Percentiles rank a stretch among this genome's conserved stretches.
phyloP scores from a whole-genome alignment of 2,113 vertebrate species.

The Etia nguti region DNA sequence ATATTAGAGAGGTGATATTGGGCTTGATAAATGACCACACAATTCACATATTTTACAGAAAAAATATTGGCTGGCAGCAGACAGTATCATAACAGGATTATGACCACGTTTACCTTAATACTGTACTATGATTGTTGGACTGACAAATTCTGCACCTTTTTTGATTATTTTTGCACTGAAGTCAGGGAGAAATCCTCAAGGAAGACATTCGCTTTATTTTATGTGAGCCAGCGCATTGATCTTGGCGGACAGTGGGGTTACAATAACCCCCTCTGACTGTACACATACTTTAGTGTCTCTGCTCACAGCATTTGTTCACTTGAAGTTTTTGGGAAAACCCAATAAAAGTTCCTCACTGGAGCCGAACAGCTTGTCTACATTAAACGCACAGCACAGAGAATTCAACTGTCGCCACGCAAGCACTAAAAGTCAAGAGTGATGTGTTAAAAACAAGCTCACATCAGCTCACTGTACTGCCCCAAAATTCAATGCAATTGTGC shows the following conservation, averaged over 20 bases:
- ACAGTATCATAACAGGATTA: not conserved
- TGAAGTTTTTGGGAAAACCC: not conserved
- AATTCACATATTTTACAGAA: not conserved
- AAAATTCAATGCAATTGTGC: not conserved
- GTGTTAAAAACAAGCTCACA: not conserved
- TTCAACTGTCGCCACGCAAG: not conserved
- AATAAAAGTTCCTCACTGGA: slow-evolving; percentile 26
- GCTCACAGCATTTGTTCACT: not conserved
- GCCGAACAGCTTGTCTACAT: not conserved
- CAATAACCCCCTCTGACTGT: not conserved
- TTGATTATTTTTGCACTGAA: not conserved
- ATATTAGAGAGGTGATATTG: not conserved
- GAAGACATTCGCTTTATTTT: not conserved
- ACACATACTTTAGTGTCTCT: slow-evolving; percentile 7
- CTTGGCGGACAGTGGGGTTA: slow-evolving; percentile 15
- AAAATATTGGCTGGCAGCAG: not conserved
- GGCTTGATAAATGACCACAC: not conserved
- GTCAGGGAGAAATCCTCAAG: not conserved
- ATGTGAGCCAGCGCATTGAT: slow-evolving; percentile 3
- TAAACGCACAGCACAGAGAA: not conserved
- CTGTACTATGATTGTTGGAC: not conserved
- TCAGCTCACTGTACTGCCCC: not conserved
- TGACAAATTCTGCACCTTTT: not conserved
- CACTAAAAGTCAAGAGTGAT: not conserved
- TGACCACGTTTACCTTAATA: not conserved